Percentiles rank a stretch among this genome's conserved stretches.
These are phyloP conservation scores for Luidia sarsii DNA, from an alignment of 53 echinoderm and acorn worm genomes.

Conservation along the genomic window DNA sequence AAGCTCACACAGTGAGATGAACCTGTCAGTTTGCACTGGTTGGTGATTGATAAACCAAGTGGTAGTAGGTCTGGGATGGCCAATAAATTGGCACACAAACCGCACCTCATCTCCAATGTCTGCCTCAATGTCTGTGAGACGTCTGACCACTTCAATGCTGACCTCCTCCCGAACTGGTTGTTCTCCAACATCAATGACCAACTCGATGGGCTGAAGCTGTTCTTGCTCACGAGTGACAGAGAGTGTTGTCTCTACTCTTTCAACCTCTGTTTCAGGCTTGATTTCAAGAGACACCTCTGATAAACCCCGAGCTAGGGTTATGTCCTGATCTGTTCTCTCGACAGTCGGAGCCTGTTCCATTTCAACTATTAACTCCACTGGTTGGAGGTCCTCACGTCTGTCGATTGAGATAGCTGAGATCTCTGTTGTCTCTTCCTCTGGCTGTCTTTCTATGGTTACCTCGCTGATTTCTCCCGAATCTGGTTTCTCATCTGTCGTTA, in stretches of 20 bases:
- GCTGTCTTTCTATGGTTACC: conserved; percentile 64
- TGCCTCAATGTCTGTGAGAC: conserved; percentile 66
- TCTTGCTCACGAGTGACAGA: conserved; percentile 44
- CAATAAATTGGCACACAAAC: conserved; percentile 84
- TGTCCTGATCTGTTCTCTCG: conserved; percentile 12
- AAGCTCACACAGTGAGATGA: conserved; percentile 75
- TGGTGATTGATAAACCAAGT: conserved; percentile 83
- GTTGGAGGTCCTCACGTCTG: conserved; percentile 26
- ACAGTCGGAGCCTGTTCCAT: conserved; percentile 34
- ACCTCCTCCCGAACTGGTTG: conserved; percentile 57
- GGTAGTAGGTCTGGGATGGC: conserved; percentile 82
- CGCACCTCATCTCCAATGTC: conserved; percentile 68
- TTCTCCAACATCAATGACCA: conserved; percentile 72
- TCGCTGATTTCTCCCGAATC: conserved; percentile 61
- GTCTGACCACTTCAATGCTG: conserved; percentile 71
- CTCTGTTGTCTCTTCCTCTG: conserved; percentile 40
- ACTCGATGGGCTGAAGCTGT: conserved; percentile 61
- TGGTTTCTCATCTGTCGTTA: conserved; percentile 26
- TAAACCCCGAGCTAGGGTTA: conserved; percentile 25
- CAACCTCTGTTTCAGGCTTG: conserved; percentile 58
- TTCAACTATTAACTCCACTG: conserved; percentile 65
- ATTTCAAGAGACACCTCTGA: conserved; percentile 53
- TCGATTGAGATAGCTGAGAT: conserved; percentile 38
- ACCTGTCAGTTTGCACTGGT: conserved; percentile 72
- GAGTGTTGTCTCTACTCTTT: conserved; percentile 48